Conservation (phyloP, 2,888 invertebrate species). For the Oxystoma pomonae region DNA sequence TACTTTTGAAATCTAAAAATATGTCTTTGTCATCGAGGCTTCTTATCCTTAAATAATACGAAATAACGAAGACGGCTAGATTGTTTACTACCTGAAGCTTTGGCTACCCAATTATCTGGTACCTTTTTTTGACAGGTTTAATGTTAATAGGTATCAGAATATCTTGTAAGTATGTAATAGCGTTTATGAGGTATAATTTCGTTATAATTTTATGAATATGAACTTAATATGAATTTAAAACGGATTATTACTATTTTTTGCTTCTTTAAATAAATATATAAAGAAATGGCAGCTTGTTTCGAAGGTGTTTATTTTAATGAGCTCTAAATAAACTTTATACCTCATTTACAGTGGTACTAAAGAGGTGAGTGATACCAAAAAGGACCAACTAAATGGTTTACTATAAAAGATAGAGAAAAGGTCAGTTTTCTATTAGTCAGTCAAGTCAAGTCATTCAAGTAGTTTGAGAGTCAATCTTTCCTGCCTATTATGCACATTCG, state of each 20-base stretch:
- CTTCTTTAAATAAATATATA: not conserved
- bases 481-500: no score
- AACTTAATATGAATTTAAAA: not conserved
- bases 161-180: slow-evolving; percentile 49
- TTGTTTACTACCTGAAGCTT: slow-evolving; percentile 45
- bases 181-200: slow-evolving; percentile 31
- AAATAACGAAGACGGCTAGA: slow-evolving; percentile 35
- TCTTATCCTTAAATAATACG: not conserved
- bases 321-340: no score
- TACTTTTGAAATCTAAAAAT: no score
- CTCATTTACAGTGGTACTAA: no score
- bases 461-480: no score
- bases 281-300: no score
- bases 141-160: slow-evolving; percentile 48
- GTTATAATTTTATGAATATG: not conserved
- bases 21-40: not conserved
- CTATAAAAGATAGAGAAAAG: no score
- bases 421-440: no score
- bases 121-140: slow-evolving; percentile 48
- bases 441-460: no score
- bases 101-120: slow-evolving; percentile 48
- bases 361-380: no score
- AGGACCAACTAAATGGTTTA: no score
- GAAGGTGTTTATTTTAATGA: no score
- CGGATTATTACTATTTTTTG: not conserved